phyloP scores from a whole-genome alignment of 2,113 vertebrate genomes.

The Chloropsis hardwickii region DNA sequence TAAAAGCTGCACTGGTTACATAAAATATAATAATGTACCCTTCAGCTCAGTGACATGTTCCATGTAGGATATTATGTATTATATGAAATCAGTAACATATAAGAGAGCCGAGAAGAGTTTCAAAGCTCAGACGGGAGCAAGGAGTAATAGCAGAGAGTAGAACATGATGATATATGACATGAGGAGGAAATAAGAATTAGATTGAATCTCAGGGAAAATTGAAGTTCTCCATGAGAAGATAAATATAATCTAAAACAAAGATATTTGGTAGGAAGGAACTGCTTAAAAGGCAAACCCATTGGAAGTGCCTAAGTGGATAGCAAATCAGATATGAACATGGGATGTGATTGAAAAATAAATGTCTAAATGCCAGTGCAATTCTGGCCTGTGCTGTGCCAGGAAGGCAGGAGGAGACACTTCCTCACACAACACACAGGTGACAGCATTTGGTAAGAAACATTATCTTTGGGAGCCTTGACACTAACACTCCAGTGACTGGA shows the following conservation, averaged over 20 bases:
- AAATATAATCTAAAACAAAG: conserved; percentile 6
- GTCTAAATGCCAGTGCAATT: background rate
- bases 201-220: background rate
- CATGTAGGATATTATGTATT: background rate
- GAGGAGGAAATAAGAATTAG: conserved; percentile 19
- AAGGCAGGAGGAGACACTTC: background rate
- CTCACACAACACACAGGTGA: background rate
- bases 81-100: background rate
- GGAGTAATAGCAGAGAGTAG: background rate
- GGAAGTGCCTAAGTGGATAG: background rate
- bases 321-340: background rate
- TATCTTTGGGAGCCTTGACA: background rate
- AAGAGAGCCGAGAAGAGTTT: background rate
- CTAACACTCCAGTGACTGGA: background rate
- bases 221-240: conserved; percentile 4
- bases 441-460: background rate
- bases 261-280: background rate
- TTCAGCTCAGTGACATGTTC: background rate
- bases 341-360: background rate
- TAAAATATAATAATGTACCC: background rate
- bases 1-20: background rate
- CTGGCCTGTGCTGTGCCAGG: background rate
- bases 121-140: background rate
- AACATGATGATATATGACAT: background rate
- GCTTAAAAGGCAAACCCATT: background rate